Evolutionary conservation across 1,140 invertebrate species (phyloP).

Genomic region (Lasioglossum baleicum): DNA sequence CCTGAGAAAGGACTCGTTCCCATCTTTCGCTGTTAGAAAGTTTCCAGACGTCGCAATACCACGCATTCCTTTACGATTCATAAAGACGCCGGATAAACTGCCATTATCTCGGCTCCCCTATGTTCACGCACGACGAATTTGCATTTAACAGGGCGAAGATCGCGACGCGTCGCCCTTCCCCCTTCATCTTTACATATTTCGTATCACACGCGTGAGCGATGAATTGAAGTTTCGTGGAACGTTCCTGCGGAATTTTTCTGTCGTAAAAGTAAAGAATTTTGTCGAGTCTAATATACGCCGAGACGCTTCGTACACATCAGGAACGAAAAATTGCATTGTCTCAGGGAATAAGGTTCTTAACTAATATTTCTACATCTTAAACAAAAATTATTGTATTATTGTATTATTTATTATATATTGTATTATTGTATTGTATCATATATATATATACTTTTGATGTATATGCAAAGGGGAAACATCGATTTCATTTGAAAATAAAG

Average conservation of each 20-base stretch:
- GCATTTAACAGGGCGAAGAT: not conserved
- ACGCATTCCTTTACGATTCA: slow-evolving; percentile 27
- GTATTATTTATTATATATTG: too few species aligned
- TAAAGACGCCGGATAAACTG: slow-evolving; percentile 20
- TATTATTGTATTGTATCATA: too few species aligned
- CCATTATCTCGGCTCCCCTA: not conserved
- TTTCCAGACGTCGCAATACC: slow-evolving; percentile 8
- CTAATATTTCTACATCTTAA: too few species aligned
- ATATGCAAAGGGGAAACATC: too few species aligned
- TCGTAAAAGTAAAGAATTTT: too few species aligned
- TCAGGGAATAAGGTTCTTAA: too few species aligned
- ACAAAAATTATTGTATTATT: too few species aligned
- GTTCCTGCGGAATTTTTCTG: not conserved
- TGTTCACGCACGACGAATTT: not conserved
- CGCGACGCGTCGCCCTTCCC: not conserved
- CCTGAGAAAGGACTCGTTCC: slow-evolving; percentile 21
- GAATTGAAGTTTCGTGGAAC: not conserved
- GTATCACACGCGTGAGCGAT: not conserved
- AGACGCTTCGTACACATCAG: too few species aligned
- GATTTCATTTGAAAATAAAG: too few species aligned
- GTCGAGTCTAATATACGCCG: too few species aligned
- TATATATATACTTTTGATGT: too few species aligned
- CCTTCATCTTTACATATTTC: not conserved
- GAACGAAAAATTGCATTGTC: too few species aligned
- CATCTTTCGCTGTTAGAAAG: slow-evolving; percentile 23